Evolutionary conservation across 2,113 vertebrate genomes (phyloP), one percentile per base, ranked within the genome.

Genomic region (Mirounga angustirostris): DNA sequence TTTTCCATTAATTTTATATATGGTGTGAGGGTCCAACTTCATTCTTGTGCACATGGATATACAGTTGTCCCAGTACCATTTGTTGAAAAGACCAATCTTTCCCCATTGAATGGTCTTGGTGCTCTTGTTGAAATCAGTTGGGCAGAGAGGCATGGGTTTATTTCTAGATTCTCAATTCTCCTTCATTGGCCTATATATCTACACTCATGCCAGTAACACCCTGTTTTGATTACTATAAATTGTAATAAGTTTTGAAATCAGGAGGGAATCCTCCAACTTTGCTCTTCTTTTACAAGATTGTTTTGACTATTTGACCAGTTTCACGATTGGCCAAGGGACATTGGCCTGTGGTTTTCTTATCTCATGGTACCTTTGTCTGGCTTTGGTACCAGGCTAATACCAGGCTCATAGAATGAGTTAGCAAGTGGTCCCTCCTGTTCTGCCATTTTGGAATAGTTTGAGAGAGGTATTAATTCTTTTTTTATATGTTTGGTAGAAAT

Each of bases 231-330:
- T 67, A 54, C 33, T 40, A 2, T 80, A 30, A 26, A 16, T 97
- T 71, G 10, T 61, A 36, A 26, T 71, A 30, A 73, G 13, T 96
- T 52, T 93, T 93, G 56, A 91, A 91, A 80, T 96, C 56, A 83
- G 19, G 8, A 93, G 5, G 54, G 11, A 78, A 15, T 78, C 69
- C 4, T 71, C 59, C 52, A 71, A 61, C 1, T 89, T 65, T 74
- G 50, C 56, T 87, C 71, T 69, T 74, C 43, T 71, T 95, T 93
- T 76, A 24, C 46, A 89, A 65, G 56, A 50, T 67, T 54, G 2
- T 40, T 96, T 82, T 92, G 54, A 69, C 11, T 58, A 13, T 65
- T 14, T 65, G 74, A 83, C 8, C 11, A 54, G 14, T 87, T 95
- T 76, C 18, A 82, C 43, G 43, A 83, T 52, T 89, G 56, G 86